These are phyloP conservation scores for Phocoena phocoena DNA, from an alignment of 2,113 vertebrate species.

Conservation along the genomic window DNA sequence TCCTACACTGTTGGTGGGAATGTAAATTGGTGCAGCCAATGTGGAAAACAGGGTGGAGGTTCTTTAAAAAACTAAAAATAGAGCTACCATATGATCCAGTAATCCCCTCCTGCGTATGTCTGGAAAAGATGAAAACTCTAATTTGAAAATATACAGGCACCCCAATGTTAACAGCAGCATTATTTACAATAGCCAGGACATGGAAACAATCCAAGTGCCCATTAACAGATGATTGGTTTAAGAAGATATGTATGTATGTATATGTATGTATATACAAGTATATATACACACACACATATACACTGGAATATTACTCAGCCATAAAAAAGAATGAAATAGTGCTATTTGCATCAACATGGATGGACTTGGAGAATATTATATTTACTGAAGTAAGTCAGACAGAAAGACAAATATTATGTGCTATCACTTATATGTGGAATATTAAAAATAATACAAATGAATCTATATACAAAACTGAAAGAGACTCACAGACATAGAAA, in stretches of 20 bases:
- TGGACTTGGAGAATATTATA: neutral
- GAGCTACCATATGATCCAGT: neutral
- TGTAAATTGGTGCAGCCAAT: neutral
- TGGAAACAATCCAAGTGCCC: neutral
- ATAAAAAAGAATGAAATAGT: neutral
- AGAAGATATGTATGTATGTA: neutral
- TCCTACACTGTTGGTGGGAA: neutral
- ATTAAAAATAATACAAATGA: neutral
- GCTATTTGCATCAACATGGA: neutral
- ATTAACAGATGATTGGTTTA: neutral
- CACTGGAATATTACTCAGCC: neutral
- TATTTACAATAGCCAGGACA: neutral
- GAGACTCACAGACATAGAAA: neutral
- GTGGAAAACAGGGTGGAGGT: neutral
- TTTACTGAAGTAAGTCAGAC: neutral
- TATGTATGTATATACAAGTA: neutral
- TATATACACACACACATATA: fast-evolving
- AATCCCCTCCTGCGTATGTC: neutral
- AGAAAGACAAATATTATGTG: neutral
- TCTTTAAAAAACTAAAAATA: neutral
- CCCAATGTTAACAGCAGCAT: neutral
- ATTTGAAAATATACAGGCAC: neutral
- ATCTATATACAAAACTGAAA: neutral
- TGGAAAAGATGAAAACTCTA: neutral
- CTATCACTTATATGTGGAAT: neutral